Evolutionary conservation across 2,888 invertebrate species (phyloP).

Genomic region (Girardia tigrina): DNA sequence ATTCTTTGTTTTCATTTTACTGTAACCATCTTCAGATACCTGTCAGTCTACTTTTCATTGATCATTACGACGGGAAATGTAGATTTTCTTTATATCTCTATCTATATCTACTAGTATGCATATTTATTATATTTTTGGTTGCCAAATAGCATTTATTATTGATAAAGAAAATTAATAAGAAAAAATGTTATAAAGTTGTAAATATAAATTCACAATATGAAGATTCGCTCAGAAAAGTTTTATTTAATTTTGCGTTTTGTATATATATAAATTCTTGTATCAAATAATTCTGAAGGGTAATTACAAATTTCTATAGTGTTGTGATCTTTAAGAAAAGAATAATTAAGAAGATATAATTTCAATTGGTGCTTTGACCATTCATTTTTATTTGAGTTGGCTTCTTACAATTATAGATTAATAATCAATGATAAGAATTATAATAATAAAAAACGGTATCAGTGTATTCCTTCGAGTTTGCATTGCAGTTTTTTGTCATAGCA

Average conservation of each 20-base stretch:
- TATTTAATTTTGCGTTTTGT: too few species aligned
- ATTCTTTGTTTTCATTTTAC: not conserved
- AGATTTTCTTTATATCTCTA: too few species aligned
- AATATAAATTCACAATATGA: slow-evolving; percentile 18
- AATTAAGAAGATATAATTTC: not conserved
- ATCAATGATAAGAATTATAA: too few species aligned
- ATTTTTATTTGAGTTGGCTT: not conserved
- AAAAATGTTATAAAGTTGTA: too few species aligned
- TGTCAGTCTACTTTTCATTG: slow-evolving; percentile 21
- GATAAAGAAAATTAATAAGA: too few species aligned
- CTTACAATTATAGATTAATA: too few species aligned
- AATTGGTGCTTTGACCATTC: slow-evolving; percentile 23
- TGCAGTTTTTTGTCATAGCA: slow-evolving; percentile 23
- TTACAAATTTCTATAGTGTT: not conserved
- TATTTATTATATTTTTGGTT: not conserved
- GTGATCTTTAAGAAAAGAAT: not conserved
- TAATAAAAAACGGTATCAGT: too few species aligned
- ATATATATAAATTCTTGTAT: too few species aligned
- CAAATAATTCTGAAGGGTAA: too few species aligned
- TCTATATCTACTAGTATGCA: too few species aligned
- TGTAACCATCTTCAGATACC: slow-evolving; percentile 13
- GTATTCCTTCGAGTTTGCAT: slow-evolving; percentile 19
- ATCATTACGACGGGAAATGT: too few species aligned
- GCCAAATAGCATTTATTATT: slow-evolving; percentile 7
- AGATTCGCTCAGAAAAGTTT: slow-evolving; percentile 19